Evolutionary conservation across 2,797 vertebrate species (phyloP).

Genomic region (Enteromius paludinosus): DNA sequence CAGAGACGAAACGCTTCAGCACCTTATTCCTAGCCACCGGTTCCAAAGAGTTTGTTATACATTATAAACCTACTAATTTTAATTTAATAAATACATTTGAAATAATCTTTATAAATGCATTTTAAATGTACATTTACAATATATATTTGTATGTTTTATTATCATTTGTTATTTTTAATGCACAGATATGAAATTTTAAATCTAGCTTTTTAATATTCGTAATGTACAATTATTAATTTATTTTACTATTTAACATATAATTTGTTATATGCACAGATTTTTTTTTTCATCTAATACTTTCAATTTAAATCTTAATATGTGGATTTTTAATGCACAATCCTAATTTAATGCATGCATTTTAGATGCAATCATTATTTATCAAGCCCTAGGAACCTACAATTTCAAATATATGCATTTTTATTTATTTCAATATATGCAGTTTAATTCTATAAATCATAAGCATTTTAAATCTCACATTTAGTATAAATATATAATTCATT

Average conservation of each 20-base stretch:
- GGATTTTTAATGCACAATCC: background rate
- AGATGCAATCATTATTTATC: background rate
- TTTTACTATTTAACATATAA: background rate
- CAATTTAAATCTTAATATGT: background rate
- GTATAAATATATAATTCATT: too few species aligned
- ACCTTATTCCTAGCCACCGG: background rate
- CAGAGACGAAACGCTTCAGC: background rate
- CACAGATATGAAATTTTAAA: background rate
- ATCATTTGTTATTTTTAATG: background rate
- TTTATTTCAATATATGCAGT: too few species aligned
- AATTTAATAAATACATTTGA: background rate
- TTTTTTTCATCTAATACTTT: background rate
- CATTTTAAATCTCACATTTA: too few species aligned
- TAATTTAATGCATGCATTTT: background rate
- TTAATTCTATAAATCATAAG: too few species aligned
- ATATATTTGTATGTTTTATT: too few species aligned
- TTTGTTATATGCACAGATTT: background rate
- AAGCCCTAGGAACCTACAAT: too few species aligned
- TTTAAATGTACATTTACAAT: too few species aligned
- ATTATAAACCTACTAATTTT: background rate
- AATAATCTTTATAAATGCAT: background rate
- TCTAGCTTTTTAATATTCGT: background rate
- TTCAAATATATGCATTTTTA: background rate
- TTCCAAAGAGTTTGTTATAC: background rate
- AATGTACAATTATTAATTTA: background rate